phyloP scores from a whole-genome alignment of 2,113 vertebrate species.

The Paramisgurnus dabryanus region DNA sequence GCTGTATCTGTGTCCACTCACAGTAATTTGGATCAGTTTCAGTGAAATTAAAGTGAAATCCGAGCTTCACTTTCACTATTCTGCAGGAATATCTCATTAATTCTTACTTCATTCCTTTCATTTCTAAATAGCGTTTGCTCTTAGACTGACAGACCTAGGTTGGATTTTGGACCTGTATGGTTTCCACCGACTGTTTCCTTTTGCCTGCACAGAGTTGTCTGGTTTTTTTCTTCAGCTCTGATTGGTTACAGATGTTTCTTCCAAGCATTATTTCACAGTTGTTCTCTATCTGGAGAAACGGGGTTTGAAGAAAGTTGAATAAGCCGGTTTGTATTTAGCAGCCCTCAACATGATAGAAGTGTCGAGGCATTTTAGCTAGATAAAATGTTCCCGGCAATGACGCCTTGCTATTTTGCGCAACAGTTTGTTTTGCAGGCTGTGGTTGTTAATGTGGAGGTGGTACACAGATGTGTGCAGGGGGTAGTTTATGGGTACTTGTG shows the following conservation, averaged over 20 bases:
- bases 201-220: background rate
- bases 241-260: slow-evolving; percentile 49
- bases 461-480: background rate
- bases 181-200: background rate
- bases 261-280: slow-evolving; percentile 24
- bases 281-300: background rate
- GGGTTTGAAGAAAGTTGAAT: slow-evolving; percentile 12
- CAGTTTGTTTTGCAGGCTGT: slow-evolving; percentile 20
- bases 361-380: slow-evolving; percentile 6
- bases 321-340: slow-evolving; percentile 6
- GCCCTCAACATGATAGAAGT: background rate
- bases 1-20: background rate
- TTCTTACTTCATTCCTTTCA: background rate
- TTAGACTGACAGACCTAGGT: background rate
- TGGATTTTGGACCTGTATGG: background rate
- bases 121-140: background rate
- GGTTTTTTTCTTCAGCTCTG: slow-evolving; percentile 23
- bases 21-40: background rate
- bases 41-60: background rate
- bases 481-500: background rate
- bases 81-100: background rate
- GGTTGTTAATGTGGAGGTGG: background rate
- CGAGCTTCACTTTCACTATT: background rate
- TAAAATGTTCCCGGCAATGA: background rate
- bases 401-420: slow-evolving; percentile 21